phyloP scores from a whole-genome alignment of 1,140 invertebrate species.

The Bombus breviceps region DNA sequence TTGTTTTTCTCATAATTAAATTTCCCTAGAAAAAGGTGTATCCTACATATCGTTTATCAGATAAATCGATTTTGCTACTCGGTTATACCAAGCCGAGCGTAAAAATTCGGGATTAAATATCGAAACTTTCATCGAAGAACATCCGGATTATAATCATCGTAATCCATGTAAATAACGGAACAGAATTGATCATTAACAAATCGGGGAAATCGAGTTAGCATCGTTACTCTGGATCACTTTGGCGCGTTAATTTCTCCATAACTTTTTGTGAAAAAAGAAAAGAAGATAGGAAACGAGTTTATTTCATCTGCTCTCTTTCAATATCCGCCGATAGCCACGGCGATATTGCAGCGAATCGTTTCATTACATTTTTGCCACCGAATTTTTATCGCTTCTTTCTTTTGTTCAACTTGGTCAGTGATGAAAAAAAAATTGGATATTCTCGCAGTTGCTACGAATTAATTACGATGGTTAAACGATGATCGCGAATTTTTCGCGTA shows the following conservation, averaged over 20 bases:
- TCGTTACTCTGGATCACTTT: not conserved
- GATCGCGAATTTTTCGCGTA: not conserved
- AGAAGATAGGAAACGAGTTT: not conserved
- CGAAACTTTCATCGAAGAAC: not conserved
- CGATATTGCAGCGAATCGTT: constrained; percentile 7
- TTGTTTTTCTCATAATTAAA: no score
- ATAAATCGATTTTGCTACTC: no score
- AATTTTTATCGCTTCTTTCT: not conserved
- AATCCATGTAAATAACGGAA: no score
- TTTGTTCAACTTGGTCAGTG: not conserved
- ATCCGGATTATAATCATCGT: not conserved
- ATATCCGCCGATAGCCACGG: not conserved
- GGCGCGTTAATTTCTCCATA: not conserved
- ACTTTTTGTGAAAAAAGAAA: not conserved
- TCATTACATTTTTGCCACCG: not conserved
- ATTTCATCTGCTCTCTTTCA: constrained; percentile 3
- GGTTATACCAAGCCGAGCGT: no score
- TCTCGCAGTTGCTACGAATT: not conserved
- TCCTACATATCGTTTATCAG: no score
- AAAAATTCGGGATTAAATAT: no score
- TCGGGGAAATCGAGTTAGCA: not conserved
- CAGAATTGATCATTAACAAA: not conserved
- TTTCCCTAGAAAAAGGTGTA: no score
- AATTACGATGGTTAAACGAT: constrained; percentile 3
- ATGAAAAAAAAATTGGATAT: not conserved